A percentile compares a stretch with the other conserved stretches of the same genome.
These are phyloP conservation scores for Agrotis exclamationis DNA, from an alignment of 2,888 invertebrate genomes.

Conservation along the genomic window DNA sequence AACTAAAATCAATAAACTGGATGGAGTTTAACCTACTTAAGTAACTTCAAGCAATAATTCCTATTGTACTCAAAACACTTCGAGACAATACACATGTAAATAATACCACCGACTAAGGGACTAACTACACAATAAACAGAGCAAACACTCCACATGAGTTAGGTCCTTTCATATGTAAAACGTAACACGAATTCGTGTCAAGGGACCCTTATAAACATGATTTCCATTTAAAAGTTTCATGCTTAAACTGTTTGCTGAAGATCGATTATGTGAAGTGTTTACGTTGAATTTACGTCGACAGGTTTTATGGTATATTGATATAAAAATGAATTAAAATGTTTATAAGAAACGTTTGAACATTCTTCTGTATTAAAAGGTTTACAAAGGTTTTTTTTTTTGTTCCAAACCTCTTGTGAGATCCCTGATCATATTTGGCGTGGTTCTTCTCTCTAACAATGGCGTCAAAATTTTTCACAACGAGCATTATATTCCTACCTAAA, in stretches of 20 bases:
- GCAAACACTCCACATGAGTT: conserved; percentile 51
- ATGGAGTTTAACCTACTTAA: conserved; percentile 30
- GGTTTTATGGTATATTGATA: conserved; percentile 1
- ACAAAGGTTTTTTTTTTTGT: too few species aligned
- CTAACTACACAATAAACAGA: conserved; percentile 46
- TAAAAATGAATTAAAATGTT: background rate
- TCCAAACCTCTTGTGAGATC: too few species aligned
- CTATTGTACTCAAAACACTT: conserved; percentile 17
- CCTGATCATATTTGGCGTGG: too few species aligned
- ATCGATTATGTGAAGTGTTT: conserved; percentile 46
- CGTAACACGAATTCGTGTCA: conserved; percentile 61
- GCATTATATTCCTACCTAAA: too few species aligned
- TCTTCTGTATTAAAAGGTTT: too few species aligned
- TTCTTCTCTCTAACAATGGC: too few species aligned
- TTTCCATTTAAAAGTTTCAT: conserved; percentile 55
- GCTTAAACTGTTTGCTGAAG: conserved; percentile 34
- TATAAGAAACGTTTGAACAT: too few species aligned
- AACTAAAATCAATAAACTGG: conserved; percentile 17
- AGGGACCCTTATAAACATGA: conserved; percentile 57
- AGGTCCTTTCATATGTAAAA: conserved; percentile 59
- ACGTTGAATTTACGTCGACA: conserved; percentile 7
- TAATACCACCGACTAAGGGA: conserved; percentile 30
- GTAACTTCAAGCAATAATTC: conserved; percentile 20
- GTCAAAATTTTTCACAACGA: too few species aligned
- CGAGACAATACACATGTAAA: conserved; percentile 55